Evolutionary conservation across 2,888 invertebrate genomes (phyloP), one percentile per base, ranked within the genome.

Genomic region (Chalcosyrphus nemorum): DNA sequence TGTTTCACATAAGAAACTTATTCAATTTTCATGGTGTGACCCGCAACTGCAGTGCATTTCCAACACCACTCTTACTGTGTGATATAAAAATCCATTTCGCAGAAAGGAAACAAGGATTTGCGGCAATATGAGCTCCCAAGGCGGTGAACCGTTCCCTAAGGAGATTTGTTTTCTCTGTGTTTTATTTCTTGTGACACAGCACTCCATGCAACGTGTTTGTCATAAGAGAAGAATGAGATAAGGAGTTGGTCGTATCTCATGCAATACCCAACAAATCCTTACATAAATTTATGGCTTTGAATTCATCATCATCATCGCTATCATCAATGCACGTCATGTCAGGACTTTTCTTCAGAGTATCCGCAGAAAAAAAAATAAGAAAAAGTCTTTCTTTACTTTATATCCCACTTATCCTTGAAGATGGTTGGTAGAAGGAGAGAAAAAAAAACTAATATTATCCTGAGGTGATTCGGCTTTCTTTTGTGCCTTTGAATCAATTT

Each of bases 361-460:
- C 21, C 35, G 35, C 35, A 56, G 35, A 56, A n/a, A 6, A 38
- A 17, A 7, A 3, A 56, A 35, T 4, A 35, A 19, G 2, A n/a
- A 57, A n/a, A 38, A 57, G 13, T 19, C 3, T 9, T 29, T 19
- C 17, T 17, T n/a, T 11, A 9, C 35, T 54, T 66, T 13, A 15
- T 35, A 41, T 29, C 7, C n/a, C 32, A 41, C 45, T 41, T 32
- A 56, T 54, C 68, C 56, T 43, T 52, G 47, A 21, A 38, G 66
- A 38, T 38, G 38, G 24, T 19, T 11, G n/a, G n/a, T n/a, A 52
- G 13, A 41, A 41, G 41, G 17, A 50, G 52, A 29, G 27, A 52
- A 27, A 27, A 54, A 45, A 66, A 66, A 66, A 54, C 41, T 66
- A 54, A 54, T 66, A 66, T 38, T 50, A 65, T 35, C 47, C 43